Evolutionary conservation across 64 coral and sea anemone species (phyloP), one percentile per base, ranked within the genome.

Genomic region (Pocillopora verrucosa): DNA sequence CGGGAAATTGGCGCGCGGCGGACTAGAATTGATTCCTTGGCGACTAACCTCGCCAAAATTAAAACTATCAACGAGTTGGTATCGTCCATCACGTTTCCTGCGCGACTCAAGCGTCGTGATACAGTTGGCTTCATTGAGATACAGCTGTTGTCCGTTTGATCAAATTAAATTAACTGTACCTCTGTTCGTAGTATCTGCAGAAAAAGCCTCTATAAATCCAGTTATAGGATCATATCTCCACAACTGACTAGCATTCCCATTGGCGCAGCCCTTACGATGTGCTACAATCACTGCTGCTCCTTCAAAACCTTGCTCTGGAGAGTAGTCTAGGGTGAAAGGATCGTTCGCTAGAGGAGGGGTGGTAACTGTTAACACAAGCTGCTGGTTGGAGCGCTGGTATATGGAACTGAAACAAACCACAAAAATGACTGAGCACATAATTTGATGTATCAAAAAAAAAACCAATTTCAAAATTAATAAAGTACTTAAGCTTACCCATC

Each of bases 171-270:
- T 20, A n/a, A 22, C 11, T n/a, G 10, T 89, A 98, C 96, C 96
- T 91, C 73, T 95, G 67, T 93, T 98, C 11, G 88, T 88, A 9
- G 90, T 92, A 59, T 98, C 93, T 73, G 96, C 80, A 74, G 97
- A 78, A 70, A 93, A 95, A 13, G 93, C 97, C 56, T 92, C 91
- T 36, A 99, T 89, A 13, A 99, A 93, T 34, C 97, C 93, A 22
- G 97, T 91, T 25, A 93, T 73, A 16, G 78, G 26, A 84, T 93
- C 94, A 67, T 87, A 99, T 38, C 87, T 88, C 97, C 97, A 99
- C 34, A 99, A 36, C 64, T 99, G 97, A 70, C 93, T 84, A 3
- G 93, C 88, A 78, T 99, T 95, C 13, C 97, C 97, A 84, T 98
- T 95, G 26, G 72, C 91, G 20, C 72, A 86, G 62, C 68, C 36